Percentiles rank a stretch among this genome's conserved stretches.
phyloP scores from a whole-genome alignment of 2,797 vertebrate species.

The Furcifer pardalis region DNA sequence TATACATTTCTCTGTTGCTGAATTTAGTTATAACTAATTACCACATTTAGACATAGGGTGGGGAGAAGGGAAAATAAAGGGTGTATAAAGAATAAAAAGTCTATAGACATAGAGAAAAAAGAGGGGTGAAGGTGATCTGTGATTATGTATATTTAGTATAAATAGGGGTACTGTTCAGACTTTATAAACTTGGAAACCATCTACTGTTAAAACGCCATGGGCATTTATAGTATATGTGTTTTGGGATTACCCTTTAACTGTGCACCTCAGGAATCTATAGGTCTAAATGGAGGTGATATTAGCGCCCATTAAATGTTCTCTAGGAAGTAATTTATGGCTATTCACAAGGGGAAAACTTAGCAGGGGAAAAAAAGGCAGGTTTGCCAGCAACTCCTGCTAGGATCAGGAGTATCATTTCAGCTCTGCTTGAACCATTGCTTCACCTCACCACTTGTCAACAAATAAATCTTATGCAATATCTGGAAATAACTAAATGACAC shows the following conservation, averaged over 20 bases:
- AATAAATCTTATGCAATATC: slow-evolving; percentile 75
- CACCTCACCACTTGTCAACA: slow-evolving; percentile 73
- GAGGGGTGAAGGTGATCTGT: not conserved
- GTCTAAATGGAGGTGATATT: slow-evolving; percentile 57
- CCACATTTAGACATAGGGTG: slow-evolving; percentile 3
- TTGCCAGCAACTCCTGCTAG: slow-evolving; percentile 68
- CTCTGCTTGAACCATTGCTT: slow-evolving; percentile 70
- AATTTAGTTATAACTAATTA: slow-evolving; percentile 30
- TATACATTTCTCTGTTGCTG: slow-evolving; percentile 43
- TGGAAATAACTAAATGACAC: slow-evolving; percentile 71
- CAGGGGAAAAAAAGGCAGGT: slow-evolving; percentile 52
- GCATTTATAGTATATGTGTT: slow-evolving; percentile 42
- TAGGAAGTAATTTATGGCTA: slow-evolving; percentile 72
- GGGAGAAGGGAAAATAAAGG: not conserved
- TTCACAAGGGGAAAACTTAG: slow-evolving; percentile 56
- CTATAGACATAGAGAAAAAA: not conserved
- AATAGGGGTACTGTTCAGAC: slow-evolving; percentile 39
- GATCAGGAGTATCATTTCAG: slow-evolving; percentile 78
- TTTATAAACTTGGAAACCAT: slow-evolving; percentile 61
- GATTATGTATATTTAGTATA: slow-evolving; percentile 30
- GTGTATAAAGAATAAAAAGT: not conserved
- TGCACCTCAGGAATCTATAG: slow-evolving; percentile 55
- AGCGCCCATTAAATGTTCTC: slow-evolving; percentile 60
- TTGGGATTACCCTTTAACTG: slow-evolving; percentile 46
- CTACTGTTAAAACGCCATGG: slow-evolving; percentile 44